Conservation (phyloP, 2,797 vertebrate genomes). For the Aldrovandia affinis region DNA sequence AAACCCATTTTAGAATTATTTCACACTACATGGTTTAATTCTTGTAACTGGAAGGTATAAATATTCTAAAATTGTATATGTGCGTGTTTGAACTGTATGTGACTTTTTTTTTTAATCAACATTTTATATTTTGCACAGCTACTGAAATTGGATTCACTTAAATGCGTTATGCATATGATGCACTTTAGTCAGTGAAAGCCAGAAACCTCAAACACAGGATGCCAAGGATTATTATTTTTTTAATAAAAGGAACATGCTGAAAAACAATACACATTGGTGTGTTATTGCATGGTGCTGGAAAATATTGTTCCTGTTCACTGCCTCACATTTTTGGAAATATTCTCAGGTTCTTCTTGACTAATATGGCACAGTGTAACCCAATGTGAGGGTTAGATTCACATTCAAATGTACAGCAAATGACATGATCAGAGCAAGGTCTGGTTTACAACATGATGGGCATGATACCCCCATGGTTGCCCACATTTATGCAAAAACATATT, state of each 20-base stretch:
- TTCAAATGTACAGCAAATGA: conserved; percentile 22
- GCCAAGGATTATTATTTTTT: neutral
- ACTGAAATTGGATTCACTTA: neutral
- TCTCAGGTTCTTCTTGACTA: neutral
- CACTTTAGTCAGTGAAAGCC: neutral
- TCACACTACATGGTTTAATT: neutral
- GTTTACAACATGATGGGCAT: neutral
- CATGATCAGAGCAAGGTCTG: conserved; percentile 1
- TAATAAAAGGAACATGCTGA: neutral
- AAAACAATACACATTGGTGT: neutral
- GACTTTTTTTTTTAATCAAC: neutral
- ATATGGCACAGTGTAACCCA: neutral
- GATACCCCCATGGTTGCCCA: neutral
- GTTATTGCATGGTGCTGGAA: neutral
- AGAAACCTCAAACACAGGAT: neutral
- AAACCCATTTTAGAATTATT: neutral
- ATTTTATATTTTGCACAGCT: neutral
- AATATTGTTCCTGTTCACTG: neutral
- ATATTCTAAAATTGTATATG: neutral
- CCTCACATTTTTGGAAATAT: neutral
- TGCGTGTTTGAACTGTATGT: neutral
- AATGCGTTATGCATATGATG: neutral
- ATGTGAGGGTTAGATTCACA: conserved; percentile 7
- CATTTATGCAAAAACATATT: conserved; percentile 18
- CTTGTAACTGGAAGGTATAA: neutral